These are phyloP conservation scores for Mastomys coucha DNA, from an alignment of 2,113 vertebrate species.

Conservation along the genomic window DNA sequence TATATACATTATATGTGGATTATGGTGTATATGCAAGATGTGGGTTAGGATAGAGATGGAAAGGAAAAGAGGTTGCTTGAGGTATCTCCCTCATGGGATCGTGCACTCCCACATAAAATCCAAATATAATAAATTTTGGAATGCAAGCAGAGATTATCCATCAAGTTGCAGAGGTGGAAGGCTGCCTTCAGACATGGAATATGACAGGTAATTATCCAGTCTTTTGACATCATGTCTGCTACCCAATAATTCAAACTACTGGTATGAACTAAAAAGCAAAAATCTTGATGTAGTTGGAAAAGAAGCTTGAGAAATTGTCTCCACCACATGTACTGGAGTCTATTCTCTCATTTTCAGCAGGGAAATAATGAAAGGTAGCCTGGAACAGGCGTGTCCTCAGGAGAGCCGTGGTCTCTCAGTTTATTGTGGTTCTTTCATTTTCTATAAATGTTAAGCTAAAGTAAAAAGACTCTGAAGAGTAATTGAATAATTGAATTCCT, in stretches of 20 bases:
- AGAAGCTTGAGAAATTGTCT: slow-evolving; percentile 66
- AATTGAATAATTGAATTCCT: neutral
- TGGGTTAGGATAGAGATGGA: neutral
- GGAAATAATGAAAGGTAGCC: neutral
- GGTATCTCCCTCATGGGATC: slow-evolving; percentile 74
- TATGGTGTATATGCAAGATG: neutral
- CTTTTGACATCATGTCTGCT: slow-evolving; percentile 82
- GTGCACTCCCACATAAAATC: slow-evolving; percentile 80
- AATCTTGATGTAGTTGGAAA: slow-evolving; percentile 78
- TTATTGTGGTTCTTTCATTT: neutral
- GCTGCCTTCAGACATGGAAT: slow-evolving; percentile 79
- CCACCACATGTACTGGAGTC: slow-evolving; percentile 18
- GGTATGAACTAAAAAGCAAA: slow-evolving; percentile 73
- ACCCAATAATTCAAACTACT: slow-evolving; percentile 81
- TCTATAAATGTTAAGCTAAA: slow-evolving; percentile 46
- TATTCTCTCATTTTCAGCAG: slow-evolving; percentile 52
- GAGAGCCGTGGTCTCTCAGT: neutral
- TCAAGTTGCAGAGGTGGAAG: slow-evolving; percentile 79
- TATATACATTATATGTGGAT: neutral
- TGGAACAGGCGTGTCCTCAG: neutral
- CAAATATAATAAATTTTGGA: slow-evolving; percentile 81
- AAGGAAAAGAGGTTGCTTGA: slow-evolving; percentile 74
- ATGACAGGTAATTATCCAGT: slow-evolving; percentile 82
- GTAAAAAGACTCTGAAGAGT: neutral
- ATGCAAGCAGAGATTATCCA: slow-evolving; percentile 79